Conservation (phyloP, 2,113 vertebrate species). For the Genyomyrus donnyi region DNA sequence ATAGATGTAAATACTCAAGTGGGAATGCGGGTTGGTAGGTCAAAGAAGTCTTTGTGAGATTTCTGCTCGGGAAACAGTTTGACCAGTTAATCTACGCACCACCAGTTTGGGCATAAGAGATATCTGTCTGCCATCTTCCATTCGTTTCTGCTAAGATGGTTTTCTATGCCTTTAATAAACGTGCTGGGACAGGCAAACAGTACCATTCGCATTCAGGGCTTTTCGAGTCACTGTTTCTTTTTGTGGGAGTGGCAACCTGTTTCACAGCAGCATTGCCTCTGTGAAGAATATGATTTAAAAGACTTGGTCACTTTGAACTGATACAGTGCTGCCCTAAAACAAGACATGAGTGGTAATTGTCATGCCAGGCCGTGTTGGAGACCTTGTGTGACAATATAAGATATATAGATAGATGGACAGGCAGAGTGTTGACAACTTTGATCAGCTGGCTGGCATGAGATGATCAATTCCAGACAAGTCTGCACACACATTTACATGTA, state of each 20-base stretch:
- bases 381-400: background rate
- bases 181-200: background rate
- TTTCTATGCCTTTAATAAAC: background rate
- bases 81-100: background rate
- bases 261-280: background rate
- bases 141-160: background rate
- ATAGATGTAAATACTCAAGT: background rate
- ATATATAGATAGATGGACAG: background rate
- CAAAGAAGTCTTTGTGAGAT: constrained; percentile 1
- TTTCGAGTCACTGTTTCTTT: background rate
- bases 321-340: background rate
- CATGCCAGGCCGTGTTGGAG: background rate
- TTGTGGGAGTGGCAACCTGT: background rate
- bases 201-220: background rate
- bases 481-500: background rate
- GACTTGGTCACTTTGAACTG: background rate
- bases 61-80: background rate
- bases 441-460: background rate
- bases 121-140: background rate
- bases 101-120: background rate
- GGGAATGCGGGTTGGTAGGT: background rate
- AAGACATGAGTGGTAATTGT: background rate
- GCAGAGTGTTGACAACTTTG: background rate
- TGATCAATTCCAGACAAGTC: background rate
- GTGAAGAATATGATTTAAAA: background rate